Evolutionary conservation across 2,888 invertebrate species (phyloP).

Genomic region (Heliconius erato): DNA sequence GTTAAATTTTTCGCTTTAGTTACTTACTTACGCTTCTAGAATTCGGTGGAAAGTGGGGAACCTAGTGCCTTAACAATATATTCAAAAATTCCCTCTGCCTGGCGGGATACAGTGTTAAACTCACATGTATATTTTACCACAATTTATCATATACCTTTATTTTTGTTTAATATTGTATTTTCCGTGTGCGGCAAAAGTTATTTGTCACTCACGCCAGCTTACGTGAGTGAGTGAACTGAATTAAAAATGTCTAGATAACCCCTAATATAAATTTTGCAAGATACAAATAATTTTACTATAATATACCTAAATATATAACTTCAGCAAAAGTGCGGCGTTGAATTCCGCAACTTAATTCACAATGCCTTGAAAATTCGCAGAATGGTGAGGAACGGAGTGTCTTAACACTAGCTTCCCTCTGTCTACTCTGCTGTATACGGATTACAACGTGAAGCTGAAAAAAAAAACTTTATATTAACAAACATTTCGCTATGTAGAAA

Average conservation of each 20-base stretch:
- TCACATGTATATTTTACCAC: neutral
- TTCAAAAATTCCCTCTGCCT: too few species aligned
- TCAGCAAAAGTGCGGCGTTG: neutral
- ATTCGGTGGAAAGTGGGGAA: too few species aligned
- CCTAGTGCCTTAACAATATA: too few species aligned
- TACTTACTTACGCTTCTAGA: too few species aligned
- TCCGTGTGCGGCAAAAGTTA: neutral
- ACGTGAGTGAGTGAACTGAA: neutral
- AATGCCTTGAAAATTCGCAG: neutral
- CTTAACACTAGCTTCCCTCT: neutral
- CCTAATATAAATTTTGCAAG: neutral
- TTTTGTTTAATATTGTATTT: constrained; percentile 11
- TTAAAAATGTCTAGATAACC: neutral
- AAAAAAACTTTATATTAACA: too few species aligned
- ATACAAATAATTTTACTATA: neutral
- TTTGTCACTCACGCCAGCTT: constrained; percentile 5
- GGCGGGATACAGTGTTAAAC: too few species aligned
- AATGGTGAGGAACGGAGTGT: neutral
- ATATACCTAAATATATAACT: neutral
- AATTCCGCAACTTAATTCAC: neutral
- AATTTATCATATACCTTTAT: neutral
- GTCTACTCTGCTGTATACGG: neutral
- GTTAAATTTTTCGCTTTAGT: too few species aligned
- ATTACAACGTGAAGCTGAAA: neutral
- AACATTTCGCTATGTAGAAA: too few species aligned